Evolutionary conservation across 1,140 invertebrate species (phyloP).

Genomic region (Lasaia peninsularis): DNA sequence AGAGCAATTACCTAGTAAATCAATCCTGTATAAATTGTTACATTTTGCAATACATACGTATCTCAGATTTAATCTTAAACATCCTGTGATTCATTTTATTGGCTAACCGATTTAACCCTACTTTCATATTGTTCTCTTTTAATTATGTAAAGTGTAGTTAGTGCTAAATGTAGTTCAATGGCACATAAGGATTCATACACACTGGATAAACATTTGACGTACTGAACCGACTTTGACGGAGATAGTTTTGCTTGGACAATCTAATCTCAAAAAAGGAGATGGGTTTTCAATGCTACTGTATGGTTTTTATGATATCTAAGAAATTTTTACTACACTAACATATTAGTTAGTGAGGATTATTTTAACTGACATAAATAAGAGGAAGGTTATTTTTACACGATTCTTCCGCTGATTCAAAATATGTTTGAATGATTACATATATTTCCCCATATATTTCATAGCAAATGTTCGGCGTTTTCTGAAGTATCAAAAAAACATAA

Average conservation of each 20-base stretch:
- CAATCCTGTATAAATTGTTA: slow-evolving; percentile 39
- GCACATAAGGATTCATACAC: slow-evolving; percentile 16
- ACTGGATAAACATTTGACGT: neutral
- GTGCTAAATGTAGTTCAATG: slow-evolving; percentile 42
- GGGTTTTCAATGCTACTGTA: no score
- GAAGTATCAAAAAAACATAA: no score
- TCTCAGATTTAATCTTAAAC: slow-evolving; percentile 46
- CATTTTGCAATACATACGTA: slow-evolving; percentile 51
- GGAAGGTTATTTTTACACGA: no score
- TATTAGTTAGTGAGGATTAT: no score
- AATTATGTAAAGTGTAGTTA: slow-evolving; percentile 36
- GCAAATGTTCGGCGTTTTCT: no score
- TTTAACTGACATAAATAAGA: no score
- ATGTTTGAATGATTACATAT: no score
- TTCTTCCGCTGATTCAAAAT: no score
- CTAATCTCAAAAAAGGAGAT: neutral
- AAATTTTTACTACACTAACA: no score
- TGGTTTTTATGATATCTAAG: no score
- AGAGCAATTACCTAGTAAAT: slow-evolving; percentile 25
- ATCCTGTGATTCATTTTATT: slow-evolving; percentile 63
- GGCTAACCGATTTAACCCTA: slow-evolving; percentile 45
- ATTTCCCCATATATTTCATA: no score
- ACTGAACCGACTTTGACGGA: neutral
- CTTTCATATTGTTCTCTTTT: slow-evolving; percentile 70
- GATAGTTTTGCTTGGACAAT: neutral